Base-by-base conservation (phyloP, 2,888 invertebrate species). In the Eristalis intricaria region DNA sequence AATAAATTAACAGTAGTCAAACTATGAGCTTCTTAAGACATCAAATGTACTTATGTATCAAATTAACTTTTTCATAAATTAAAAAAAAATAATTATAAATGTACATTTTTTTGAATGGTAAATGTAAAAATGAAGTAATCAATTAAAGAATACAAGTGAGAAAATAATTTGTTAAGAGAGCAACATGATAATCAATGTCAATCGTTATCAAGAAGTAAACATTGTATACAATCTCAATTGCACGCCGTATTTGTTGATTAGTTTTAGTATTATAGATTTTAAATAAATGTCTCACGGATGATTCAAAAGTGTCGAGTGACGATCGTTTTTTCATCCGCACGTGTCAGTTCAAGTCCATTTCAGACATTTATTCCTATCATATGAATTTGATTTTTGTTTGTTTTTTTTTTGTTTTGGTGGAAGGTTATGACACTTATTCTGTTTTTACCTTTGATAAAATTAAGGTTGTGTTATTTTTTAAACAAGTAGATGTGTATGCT, bases 161-260 rank as follows among this genome's bases (percentile, higher is more conserved):
- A 71, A 61, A 56, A 26, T 73, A 75, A 79, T 61, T 50, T 19
- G 19, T 85, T 75, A 87, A 83, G 74, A 61, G 83, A 84, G 84
- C 87, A 81, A 88, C 61, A 78, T 66, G 83, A 88, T 82, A 86
- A 83, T 86, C 86, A 89, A 78, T 81, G 87, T 88, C 82, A 88
- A 87, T 87, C 89, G 84, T 89, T 89, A 89, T 89, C 89, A 89
- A 84, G 76, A 77, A 84, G 43, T 58, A 89, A 89, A 91, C 90
- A 90, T 90, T 91, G 91, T 91, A 91, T 91, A 90, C 89, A 88
- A 91, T 91, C 89, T 90, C 90, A 91, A 90, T 89, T 90, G 91
- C 90, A 91, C 90, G 91, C 91, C 91, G 85, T 91, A 91, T 91
- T 91, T 91, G 91, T 91, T 91, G 90, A 91, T 91, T 91, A 91